Evolutionary conservation across 2,113 vertebrate genomes (phyloP), one percentile per base, ranked within the genome.

Genomic region (Phylloscopus trochiloides): DNA sequence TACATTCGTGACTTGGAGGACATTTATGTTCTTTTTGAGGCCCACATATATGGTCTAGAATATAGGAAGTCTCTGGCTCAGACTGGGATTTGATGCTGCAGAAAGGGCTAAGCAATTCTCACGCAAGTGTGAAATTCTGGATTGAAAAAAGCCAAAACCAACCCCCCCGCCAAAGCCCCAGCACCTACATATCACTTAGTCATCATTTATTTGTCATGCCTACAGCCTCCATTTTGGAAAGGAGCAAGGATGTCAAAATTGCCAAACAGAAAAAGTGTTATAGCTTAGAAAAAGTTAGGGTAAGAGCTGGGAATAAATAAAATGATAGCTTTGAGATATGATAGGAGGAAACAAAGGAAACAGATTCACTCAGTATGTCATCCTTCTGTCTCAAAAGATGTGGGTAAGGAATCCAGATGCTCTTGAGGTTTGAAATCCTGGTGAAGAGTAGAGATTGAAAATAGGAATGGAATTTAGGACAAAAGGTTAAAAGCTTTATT

Each of bases 1-100:
- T 51, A 38, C 0, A 0, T 18, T 54, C 0, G 0, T 79, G 71
- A 70, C 50, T 73, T 68, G n/a, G 50, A 79, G 36, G 15, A 47
- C 17, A 8, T 58, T 11, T 34, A 8, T n/a, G 4, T 72, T 85
- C 21, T 87, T 63, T 28, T 81, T 36, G 48, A 70, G 93, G 29
- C 34, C 14, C 26, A 50, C 40, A n/a, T 32, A 18, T 38, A 28
- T 12, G 36, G 24, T 59, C 26, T 62, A 43, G 57, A 70, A 28
- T 63, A 43, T 10, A 59, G 57, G 32, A 51, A 48, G 15, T 84
- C 43, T 55, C 42, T 72, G 24, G 3, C 40, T 92, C 5, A 72
- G 81, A 10, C 24, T 85, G 25, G 18, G 18, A 67, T 90, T 87
- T 75, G 57, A 26, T 59, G 34, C 45, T 90, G 8, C 48, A 68